phyloP scores from a whole-genome alignment of 2,113 vertebrate species.

The Atlantisia rogersi region DNA sequence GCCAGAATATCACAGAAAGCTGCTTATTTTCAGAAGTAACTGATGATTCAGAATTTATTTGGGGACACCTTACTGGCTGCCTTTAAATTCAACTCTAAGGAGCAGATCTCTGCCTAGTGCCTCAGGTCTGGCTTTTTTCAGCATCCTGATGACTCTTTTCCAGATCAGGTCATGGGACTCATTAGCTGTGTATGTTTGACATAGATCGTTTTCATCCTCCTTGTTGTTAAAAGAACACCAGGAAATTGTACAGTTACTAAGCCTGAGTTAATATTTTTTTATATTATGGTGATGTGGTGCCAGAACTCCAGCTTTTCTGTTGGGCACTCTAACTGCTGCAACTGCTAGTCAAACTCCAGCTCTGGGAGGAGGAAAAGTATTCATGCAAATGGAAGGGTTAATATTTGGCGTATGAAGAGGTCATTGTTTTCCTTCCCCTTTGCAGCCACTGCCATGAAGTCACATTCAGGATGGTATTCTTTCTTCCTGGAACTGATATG shows the following conservation, averaged over 20 bases:
- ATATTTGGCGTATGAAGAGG: neutral
- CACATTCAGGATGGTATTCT: neutral
- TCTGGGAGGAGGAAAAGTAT: neutral
- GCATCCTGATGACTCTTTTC: slow-evolving; percentile 1
- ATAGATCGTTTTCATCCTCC: slow-evolving; percentile 25
- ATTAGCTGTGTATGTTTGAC: slow-evolving; percentile 35
- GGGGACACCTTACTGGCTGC: neutral
- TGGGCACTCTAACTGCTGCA: slow-evolving; percentile 16
- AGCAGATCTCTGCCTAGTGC: neutral
- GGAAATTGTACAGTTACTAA: slow-evolving; percentile 54
- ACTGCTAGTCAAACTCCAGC: slow-evolving; percentile 14
- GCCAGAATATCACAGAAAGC: neutral
- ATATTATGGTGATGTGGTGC: neutral
- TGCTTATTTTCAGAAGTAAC: neutral
- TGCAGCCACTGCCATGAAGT: neutral
- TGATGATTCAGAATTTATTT: neutral
- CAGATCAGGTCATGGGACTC: slow-evolving; percentile 26
- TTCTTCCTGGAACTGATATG: neutral
- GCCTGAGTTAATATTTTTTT: slow-evolving; percentile 52
- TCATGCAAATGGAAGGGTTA: slow-evolving; percentile 6
- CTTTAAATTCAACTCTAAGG: neutral
- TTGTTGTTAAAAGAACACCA: slow-evolving; percentile 52
- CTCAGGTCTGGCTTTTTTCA: slow-evolving; percentile 20
- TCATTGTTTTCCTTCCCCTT: neutral
- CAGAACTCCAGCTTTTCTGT: slow-evolving; percentile 43